Conservation (phyloP, 1,140 invertebrate genomes). For the Psix sp. region DNA sequence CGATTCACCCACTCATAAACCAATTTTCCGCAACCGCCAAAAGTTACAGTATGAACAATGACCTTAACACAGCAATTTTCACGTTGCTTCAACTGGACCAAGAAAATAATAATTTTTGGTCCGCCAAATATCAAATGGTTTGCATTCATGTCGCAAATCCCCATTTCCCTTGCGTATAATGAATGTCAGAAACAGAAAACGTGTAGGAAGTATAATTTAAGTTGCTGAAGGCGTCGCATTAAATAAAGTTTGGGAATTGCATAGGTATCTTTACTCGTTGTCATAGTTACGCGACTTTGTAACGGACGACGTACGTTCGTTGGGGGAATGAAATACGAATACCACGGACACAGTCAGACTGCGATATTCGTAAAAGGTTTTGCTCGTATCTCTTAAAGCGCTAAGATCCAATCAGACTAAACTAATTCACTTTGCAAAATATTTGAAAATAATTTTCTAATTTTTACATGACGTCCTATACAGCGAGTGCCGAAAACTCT, state of each 20-base stretch:
- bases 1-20: too few species aligned
- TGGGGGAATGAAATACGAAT: slow-evolving; percentile 57
- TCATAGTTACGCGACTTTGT: slow-evolving; percentile 59
- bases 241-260: slow-evolving; percentile 58
- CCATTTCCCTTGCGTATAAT: slow-evolving; percentile 36
- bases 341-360: slow-evolving; percentile 45
- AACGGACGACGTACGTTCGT: slow-evolving; percentile 55
- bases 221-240: slow-evolving; percentile 50
- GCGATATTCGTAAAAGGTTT: slow-evolving; percentile 54
- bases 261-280: slow-evolving; percentile 50
- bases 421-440: slow-evolving; percentile 42
- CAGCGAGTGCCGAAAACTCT: too few species aligned
- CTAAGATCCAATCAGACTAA: slow-evolving; percentile 53
- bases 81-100: neutral
- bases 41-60: neutral
- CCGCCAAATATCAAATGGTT: slow-evolving; percentile 17
- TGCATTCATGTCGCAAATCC: neutral
- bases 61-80: neutral
- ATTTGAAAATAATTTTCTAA: too few species aligned
- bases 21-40: too few species aligned
- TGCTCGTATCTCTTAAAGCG: slow-evolving; percentile 35
- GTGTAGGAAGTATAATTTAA: slow-evolving; percentile 48
- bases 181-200: slow-evolving; percentile 47
- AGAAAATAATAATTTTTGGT: slow-evolving; percentile 25
- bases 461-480: too few species aligned